A percentile compares a stretch with the other conserved stretches of the same genome.
Conservation (phyloP, 1,140 invertebrate genomes). For the Rhopalosiphum padi region DNA sequence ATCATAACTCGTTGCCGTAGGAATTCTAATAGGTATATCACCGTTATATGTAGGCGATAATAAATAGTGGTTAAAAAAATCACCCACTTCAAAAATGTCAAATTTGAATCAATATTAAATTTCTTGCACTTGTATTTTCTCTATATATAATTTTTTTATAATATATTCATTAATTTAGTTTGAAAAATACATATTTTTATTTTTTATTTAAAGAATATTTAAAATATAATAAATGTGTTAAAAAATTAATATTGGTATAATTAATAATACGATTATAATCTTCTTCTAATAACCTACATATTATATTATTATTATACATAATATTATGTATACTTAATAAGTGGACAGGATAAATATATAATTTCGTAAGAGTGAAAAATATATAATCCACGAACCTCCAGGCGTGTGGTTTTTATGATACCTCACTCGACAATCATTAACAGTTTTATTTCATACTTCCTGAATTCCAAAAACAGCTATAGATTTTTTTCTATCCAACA, state of each 20-base stretch:
- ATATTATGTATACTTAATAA: neutral
- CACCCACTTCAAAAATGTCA: neutral
- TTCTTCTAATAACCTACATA: constrained; percentile 24
- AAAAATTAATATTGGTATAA: neutral
- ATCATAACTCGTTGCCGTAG: neutral
- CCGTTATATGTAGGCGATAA: neutral
- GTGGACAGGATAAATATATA: neutral
- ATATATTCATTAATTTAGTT: neutral
- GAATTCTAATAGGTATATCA: neutral
- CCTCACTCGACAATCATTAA: neutral
- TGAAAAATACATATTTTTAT: neutral
- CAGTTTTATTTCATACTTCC: constrained; percentile 2
- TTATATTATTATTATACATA: too few species aligned
- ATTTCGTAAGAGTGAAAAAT: constrained; percentile 4
- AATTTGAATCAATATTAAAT: neutral
- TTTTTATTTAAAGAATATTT: neutral
- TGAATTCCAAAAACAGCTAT: neutral
- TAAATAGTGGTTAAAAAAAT: neutral
- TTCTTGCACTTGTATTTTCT: neutral
- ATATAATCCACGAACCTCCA: neutral
- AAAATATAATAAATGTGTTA: neutral
- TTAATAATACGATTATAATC: neutral
- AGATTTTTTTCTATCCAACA: neutral
- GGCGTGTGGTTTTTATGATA: neutral
- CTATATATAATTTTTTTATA: neutral